A percentile compares a stretch with the other conserved stretches of the same genome.
These are phyloP conservation scores for Dendrolimus pini DNA, from an alignment of 2,888 invertebrate species.

Conservation along the genomic window DNA sequence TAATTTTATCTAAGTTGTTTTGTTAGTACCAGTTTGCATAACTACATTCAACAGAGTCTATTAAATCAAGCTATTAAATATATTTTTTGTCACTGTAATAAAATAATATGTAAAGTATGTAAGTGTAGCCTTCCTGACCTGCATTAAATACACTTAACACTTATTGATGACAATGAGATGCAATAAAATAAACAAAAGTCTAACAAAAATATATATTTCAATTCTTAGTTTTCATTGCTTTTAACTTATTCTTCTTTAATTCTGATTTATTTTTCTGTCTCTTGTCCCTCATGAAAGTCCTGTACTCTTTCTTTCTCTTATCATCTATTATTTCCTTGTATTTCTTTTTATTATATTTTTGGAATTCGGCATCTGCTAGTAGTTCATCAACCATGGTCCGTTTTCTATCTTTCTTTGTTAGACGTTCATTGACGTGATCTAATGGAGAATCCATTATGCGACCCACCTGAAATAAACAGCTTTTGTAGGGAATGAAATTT, in stretches of 20 bases:
- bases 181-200: no score
- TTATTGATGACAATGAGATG: no score
- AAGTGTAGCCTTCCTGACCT: no score
- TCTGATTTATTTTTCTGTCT: constrained; percentile 79
- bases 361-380: constrained; percentile 90
- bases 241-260: constrained; percentile 53
- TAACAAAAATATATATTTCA: no score
- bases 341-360: constrained; percentile 87
- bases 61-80: no score
- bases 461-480: constrained; percentile 75
- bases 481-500: not conserved
- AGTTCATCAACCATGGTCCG: constrained; percentile 95
- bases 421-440: constrained; percentile 90
- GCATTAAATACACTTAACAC: no score
- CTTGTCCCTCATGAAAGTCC: constrained; percentile 85
- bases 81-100: no score
- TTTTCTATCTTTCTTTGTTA: constrained; percentile 92
- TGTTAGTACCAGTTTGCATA: no score
- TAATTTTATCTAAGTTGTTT: no score
- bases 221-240: constrained; percentile 29
- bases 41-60: no score
- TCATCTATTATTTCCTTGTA: constrained; percentile 86
- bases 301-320: constrained; percentile 81
- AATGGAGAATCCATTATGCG: constrained; percentile 89
- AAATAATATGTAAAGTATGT: no score